Conservation (phyloP, 2,888 invertebrate genomes). For the Automeris io region DNA sequence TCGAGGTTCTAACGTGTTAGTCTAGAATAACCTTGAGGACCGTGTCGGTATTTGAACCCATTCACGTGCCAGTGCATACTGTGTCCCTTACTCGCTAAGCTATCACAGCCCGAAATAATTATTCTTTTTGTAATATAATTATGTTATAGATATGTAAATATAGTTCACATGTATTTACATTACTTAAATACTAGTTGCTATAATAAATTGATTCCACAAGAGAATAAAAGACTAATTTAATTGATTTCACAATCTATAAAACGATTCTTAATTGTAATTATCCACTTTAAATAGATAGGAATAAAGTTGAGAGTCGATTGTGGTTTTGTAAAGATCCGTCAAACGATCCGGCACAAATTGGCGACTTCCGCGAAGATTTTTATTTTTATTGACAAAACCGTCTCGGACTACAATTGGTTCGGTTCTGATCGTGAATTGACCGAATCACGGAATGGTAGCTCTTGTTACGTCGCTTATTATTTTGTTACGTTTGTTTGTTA, state of each 20-base stretch:
- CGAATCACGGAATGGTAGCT: constrained; percentile 35
- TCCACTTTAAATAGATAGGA: background rate
- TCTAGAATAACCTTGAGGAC: no score
- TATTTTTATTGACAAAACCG: constrained; percentile 73
- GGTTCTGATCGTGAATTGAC: constrained; percentile 64
- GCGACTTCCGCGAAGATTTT: constrained; percentile 68
- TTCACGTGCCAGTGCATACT: no score
- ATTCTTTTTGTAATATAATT: no score
- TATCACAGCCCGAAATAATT: no score
- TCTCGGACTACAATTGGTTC: constrained; percentile 61
- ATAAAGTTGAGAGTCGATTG: constrained; percentile 22
- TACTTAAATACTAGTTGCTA: constrained; percentile 1
- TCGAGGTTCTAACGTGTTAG: no score
- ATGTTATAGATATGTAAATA: background rate
- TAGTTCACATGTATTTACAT: background rate
- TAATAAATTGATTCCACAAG: background rate
- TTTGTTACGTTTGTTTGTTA: constrained; percentile 15
- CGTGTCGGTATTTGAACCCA: no score
- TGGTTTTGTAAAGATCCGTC: constrained; percentile 17
- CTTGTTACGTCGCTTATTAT: constrained; percentile 13
- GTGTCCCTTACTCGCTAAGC: no score
- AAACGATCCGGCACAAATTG: constrained; percentile 51
- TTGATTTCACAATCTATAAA: constrained; percentile 51
- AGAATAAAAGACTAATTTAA: constrained; percentile 40
- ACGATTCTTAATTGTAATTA: constrained; percentile 12